Conservation (phyloP, 2,888 invertebrate species). For the Alitta virens region DNA sequence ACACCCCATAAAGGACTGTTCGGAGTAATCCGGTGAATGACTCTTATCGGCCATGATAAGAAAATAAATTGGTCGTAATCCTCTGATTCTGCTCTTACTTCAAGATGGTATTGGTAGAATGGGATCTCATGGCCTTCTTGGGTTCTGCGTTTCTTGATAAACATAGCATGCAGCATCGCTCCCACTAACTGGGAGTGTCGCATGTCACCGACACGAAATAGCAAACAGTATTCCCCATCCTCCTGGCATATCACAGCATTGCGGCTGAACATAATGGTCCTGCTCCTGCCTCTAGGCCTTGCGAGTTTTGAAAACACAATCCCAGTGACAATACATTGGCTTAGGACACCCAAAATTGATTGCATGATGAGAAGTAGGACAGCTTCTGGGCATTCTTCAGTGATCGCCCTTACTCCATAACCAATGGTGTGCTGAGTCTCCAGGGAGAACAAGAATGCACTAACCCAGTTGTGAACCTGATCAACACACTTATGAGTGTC, state of each 20-base stretch:
- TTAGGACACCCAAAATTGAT: constrained; percentile 83
- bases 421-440: constrained; percentile 36
- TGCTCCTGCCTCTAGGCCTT: constrained; percentile 89
- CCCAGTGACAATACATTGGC: constrained; percentile 69
- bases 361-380: constrained; percentile 86
- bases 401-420: constrained; percentile 29
- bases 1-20: constrained; percentile 27
- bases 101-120: constrained; percentile 88
- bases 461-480: constrained; percentile 28
- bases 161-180: constrained; percentile 87
- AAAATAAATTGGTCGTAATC: constrained; percentile 84
- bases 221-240: constrained; percentile 53
- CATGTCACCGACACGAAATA: constrained; percentile 58
- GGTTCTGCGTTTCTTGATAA: constrained; percentile 87
- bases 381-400: constrained; percentile 58
- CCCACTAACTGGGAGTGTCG: constrained; percentile 61
- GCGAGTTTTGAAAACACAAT: constrained; percentile 84
- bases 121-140: constrained; percentile 90
- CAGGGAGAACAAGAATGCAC: constrained; percentile 31
- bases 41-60: constrained; percentile 96
- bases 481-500: constrained; percentile 19
- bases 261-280: constrained; percentile 88
- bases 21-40: constrained; percentile 62
- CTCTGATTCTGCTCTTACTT: constrained; percentile 79
- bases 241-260: constrained; percentile 78